A percentile compares a stretch with the other conserved stretches of the same genome.
Evolutionary conservation across 1,140 invertebrate species (phyloP).

Genomic region (Lasaia peninsularis): DNA sequence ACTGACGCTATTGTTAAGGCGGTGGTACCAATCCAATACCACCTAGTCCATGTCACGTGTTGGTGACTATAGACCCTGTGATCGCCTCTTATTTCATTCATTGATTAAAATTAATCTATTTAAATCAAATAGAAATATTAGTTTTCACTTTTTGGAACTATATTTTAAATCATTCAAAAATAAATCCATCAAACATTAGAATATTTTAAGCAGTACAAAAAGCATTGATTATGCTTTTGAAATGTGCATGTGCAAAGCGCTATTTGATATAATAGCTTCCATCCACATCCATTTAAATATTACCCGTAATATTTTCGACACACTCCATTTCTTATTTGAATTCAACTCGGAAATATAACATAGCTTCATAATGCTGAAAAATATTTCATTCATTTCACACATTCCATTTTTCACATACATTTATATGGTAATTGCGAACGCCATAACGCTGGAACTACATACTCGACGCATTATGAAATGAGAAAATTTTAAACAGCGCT

Average conservation of each 20-base stretch:
- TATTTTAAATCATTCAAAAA: too few relatives aligned
- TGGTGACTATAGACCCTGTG: too few relatives aligned
- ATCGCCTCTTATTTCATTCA: too few relatives aligned
- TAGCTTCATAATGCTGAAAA: conserved; percentile 32
- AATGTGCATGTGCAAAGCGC: conserved; percentile 14
- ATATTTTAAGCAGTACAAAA: too few relatives aligned
- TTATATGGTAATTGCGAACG: conserved; percentile 39
- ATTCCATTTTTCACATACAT: conserved; percentile 36
- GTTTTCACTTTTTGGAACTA: too few relatives aligned
- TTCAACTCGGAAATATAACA: conserved; percentile 30
- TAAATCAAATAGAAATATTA: too few relatives aligned
- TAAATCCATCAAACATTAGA: too few relatives aligned
- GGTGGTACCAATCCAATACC: too few relatives aligned
- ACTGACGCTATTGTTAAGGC: too few relatives aligned
- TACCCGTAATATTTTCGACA: conserved; percentile 20
- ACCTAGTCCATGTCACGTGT: too few relatives aligned
- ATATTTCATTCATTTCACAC: conserved; percentile 35
- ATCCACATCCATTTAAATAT: conserved; percentile 14
- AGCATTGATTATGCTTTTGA: neutral
- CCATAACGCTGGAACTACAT: conserved; percentile 41
- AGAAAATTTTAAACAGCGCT: conserved; percentile 50
- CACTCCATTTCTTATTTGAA: conserved; percentile 31
- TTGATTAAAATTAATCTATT: too few relatives aligned
- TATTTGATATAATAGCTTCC: conserved; percentile 13
- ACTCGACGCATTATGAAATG: conserved; percentile 50